These are phyloP conservation scores for Stegodyphus dumicola DNA, from an alignment of 1,140 invertebrate species.

Conservation along the genomic window DNA sequence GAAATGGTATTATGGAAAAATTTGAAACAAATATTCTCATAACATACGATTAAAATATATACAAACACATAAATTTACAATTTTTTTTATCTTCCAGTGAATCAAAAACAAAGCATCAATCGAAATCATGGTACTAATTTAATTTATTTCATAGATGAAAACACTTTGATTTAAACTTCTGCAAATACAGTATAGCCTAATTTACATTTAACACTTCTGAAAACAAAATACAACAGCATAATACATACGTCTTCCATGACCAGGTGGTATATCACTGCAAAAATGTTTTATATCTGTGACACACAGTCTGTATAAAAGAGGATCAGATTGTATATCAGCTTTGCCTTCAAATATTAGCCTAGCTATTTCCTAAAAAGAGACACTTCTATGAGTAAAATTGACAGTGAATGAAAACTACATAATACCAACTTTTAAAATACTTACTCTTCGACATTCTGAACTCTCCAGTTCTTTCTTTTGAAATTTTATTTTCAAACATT, in stretches of 20 bases:
- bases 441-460: slow-evolving; percentile 74
- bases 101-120: too few relatives aligned
- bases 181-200: too few relatives aligned
- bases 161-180: too few relatives aligned
- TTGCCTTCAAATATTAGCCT: slow-evolving; percentile 72
- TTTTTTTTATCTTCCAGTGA: too few relatives aligned
- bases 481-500: slow-evolving; percentile 88
- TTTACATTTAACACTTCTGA: too few relatives aligned
- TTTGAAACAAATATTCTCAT: too few relatives aligned
- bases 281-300: slow-evolving; percentile 78
- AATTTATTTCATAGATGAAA: too few relatives aligned
- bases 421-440: not conserved
- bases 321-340: slow-evolving; percentile 74
- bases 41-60: too few relatives aligned
- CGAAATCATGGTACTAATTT: too few relatives aligned
- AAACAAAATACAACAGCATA: too few relatives aligned
- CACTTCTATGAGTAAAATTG: not conserved
- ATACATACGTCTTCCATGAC: slow-evolving; percentile 77
- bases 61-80: too few relatives aligned
- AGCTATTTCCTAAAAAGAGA: slow-evolving; percentile 77
- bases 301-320: slow-evolving; percentile 71
- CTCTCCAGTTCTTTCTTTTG: slow-evolving; percentile 78
- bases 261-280: slow-evolving; percentile 84
- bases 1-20: too few relatives aligned
- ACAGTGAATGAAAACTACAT: not conserved